Evolutionary conservation across 2,888 invertebrate species (phyloP), one percentile per base, ranked within the genome.

Genomic region (Epirrita christyi): DNA sequence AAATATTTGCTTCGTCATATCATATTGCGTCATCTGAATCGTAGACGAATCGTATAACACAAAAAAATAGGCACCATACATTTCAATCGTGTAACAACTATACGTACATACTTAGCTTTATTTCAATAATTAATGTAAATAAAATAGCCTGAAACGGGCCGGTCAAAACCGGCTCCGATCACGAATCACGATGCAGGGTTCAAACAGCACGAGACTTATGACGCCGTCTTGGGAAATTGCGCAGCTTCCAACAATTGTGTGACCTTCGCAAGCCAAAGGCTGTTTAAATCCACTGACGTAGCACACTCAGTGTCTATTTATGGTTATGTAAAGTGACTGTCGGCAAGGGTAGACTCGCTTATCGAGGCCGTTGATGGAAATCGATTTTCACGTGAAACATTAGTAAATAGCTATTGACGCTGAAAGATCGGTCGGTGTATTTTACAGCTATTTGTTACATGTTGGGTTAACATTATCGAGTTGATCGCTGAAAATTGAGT

Each of bases 181-280:
- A 63, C 59, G 55, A 42, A 42, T 58, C 55, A 63, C 59, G 55
- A 42, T 37, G 27, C 15, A 11, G 40, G 28, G 27, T 27, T 21
- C 27, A 50, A 29, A 40, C 15, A 41, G 55, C 55, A 56, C 56
- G 59, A 61, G 58, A 64, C 49, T 37, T 34, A 34, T 47, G 50
- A 54, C 59, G 32, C 32, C 7, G 40, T 38, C 51, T 47, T 27
- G 49, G 34, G 58, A 63, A 61, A 61, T 55, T 59, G 55, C 59
- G 57, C 57, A 64, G 53, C 41, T 53, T 45, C 52, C 38, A 50
- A 46, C 37, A 36, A 40, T 46, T 48, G 54, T 36, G 34, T 58
- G 53, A 53, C 57, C 61, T 64, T 62, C 58, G 15, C 32, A 1
- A 5, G 6, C 46, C 49, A 55, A 46, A 58, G 58, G 58, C 48